Conservation (phyloP, 2,113 vertebrate species). For the Orycteropus afer region DNA sequence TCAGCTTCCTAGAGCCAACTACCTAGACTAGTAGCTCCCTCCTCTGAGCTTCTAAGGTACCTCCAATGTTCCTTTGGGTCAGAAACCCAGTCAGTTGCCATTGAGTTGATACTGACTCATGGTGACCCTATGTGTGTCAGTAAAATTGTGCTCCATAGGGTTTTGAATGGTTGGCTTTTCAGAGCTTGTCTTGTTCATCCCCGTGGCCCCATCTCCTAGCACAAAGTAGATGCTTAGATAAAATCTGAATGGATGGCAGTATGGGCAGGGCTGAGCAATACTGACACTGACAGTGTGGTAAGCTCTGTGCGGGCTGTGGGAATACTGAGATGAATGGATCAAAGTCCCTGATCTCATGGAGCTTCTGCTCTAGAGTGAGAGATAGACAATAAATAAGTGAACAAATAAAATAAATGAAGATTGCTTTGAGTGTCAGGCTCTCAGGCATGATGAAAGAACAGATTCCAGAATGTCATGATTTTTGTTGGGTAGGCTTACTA, state of each 20-base stretch:
- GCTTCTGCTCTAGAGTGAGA: neutral
- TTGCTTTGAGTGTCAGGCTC: neutral
- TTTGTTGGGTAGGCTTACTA: constrained; percentile 30
- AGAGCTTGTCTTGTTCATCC: neutral
- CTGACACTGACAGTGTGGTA: neutral
- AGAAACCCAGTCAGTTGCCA: no score
- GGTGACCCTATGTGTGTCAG: no score
- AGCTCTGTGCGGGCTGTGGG: neutral
- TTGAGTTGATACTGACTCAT: no score
- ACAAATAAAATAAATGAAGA: neutral
- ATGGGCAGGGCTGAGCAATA: neutral
- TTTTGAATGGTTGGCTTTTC: no score
- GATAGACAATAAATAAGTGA: neutral
- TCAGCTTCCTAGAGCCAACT: neutral
- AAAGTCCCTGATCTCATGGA: neutral
- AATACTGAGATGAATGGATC: neutral
- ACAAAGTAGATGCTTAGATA: constrained; percentile 10
- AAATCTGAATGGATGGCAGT: neutral
- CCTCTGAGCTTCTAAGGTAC: neutral
- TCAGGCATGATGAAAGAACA: neutral
- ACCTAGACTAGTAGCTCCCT: neutral
- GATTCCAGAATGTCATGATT: constrained; percentile 23
- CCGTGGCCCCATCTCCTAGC: neutral
- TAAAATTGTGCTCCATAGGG: no score
- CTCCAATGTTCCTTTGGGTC: neutral